Base-by-base conservation (phyloP, 2,888 invertebrate species). In the Celastrina argiolus region DNA sequence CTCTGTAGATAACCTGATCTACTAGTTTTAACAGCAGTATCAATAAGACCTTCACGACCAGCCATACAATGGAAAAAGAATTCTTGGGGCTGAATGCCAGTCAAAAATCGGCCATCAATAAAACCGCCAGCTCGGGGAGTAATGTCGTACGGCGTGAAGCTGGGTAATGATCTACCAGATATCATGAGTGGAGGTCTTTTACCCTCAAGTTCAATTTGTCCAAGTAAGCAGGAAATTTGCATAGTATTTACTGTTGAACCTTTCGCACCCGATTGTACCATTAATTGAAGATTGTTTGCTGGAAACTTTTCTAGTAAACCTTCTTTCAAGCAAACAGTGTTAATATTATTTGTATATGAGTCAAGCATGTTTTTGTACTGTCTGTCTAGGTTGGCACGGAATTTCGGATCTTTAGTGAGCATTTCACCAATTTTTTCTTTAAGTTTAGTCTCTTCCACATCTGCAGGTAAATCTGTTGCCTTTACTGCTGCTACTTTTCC, bases 11-110 rank as follows among this genome's bases (percentile, higher is more conserved):
- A 99, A 74, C 99, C 99, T 75, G 98, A 98, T 70, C 99, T 94
- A 88, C 98, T 98, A 0, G 99, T 99, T 92, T 99, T 99, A 0
- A 99, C 99, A 71, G 99, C 99, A 3, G 99, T 99, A 94, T 99
- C 99, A 76, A 99, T 97, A 66, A 99, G 93, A 92, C 99, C 97
- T 93, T 99, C 99, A 85, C 99, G 94, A 66, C 99, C 99, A 66
- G 99, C 99, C 99, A 99, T 99, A 80, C 99, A 99, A 92, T 99
- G 99, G 88, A 99, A 99, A 90, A 98, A 99, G 83, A 98, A 98
- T 80, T 99, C 99, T 85, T 98, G 98, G 0, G 99, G 98, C 78
- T 96, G 94, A 74, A 99, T 97, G n/a, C 99, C 99, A 0, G 99
- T 99, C 94, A 99, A 95, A 81, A 99, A 99, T 10, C 99, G 94